Evolutionary conservation across 2,888 invertebrate species (phyloP), one percentile per base, ranked within the genome.

Genomic region (Heliconius ismenius): DNA sequence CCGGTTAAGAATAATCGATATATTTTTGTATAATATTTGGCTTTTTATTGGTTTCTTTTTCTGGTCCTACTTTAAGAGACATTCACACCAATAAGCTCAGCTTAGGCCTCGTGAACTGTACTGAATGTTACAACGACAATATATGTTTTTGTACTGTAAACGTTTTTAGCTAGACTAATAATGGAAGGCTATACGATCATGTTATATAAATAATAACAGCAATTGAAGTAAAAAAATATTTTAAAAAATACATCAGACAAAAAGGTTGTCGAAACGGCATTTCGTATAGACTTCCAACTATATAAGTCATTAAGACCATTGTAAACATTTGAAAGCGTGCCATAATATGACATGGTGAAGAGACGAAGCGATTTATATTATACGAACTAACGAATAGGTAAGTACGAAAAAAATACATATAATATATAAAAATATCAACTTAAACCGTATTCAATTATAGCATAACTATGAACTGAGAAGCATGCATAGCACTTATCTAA

Each of bases 241-340:
- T 21, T 3, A 36, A 63, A 15, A 67, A 39, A 13, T 11, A 65
- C 24, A 1, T 24, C 15, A 24, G 13, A 11, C n/a, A 67, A 67
- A 39, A n/a, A n/a, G 10, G n/a, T 39, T 39, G 28, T 21, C 43
- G 60, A 49, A 9, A 62, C 4, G 13, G 69, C 18, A 28, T 54
- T 67, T 90, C 90, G 88, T 85, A 88, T 90, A 88, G 89, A 89
- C 92, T 89, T 90, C 90, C 92, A 91, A 86, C 85, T 83, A 87
- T 85, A 87, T 85, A 87, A 84, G 84, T 84, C 83, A 82, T 85
- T 86, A 87, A 87, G 84, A 87, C 85, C 85, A 93, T 93, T 93
- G 94, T 94, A 94, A 94, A 94, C 94, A 94, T 94, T 94, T 94
- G 93, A 90, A 94, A 93, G 94, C 94, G 93, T 94, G 94, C 93